Evolutionary conservation across 1,140 invertebrate species (phyloP), one percentile per base, ranked within the genome.

Genomic region (Vollenhovia emeryi): DNA sequence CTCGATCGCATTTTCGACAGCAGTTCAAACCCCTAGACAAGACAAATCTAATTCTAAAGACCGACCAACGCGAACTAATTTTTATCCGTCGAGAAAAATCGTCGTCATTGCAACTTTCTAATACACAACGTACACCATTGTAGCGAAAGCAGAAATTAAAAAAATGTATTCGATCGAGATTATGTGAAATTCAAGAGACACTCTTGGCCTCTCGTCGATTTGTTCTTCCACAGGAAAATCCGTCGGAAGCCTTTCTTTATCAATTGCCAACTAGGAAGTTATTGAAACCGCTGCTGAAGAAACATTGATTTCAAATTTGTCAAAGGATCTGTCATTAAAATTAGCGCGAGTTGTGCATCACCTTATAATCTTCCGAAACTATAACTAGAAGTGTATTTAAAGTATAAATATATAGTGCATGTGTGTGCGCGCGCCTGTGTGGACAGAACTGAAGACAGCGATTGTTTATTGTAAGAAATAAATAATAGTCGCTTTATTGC

Each of bases 401-500:
- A 33, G 7, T n/a, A n/a, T n/a, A n/a, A n/a, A 43, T 33, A 50
- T 15, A 13, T 33, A n/a, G 3, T 36, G 30, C 33, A 18, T 62
- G 0, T 43, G 13, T 73, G 0, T 43, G 13, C 52, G 11, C 21
- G 18, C 36, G 27, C 55, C 2, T 5, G 13, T 75, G 6, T 43
- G 24, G 48, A 21, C 33, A 27, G 11, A 8, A 57, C 52, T 0
- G 2, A 76, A 60, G 18, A 36, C 24, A 13, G 2, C n/a, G 0
- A 52, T 36, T n/a, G 6, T 18, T 52, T 68, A 45, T 55, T 11
- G 21, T 50, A 74, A 73, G 55, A 71, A 89, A 90, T 89, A 89
- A 89, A 89, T 89, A 89, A 66, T 68, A 21, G 24, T 78, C 24
- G n/a, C 13, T 90, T 89, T 89, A 82, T 89, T 87, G 40, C 27